Percentiles rank a stretch among this genome's conserved stretches.
These are phyloP conservation scores for Scarus forsteni DNA, from an alignment of 2,797 vertebrate species.

Conservation along the genomic window DNA sequence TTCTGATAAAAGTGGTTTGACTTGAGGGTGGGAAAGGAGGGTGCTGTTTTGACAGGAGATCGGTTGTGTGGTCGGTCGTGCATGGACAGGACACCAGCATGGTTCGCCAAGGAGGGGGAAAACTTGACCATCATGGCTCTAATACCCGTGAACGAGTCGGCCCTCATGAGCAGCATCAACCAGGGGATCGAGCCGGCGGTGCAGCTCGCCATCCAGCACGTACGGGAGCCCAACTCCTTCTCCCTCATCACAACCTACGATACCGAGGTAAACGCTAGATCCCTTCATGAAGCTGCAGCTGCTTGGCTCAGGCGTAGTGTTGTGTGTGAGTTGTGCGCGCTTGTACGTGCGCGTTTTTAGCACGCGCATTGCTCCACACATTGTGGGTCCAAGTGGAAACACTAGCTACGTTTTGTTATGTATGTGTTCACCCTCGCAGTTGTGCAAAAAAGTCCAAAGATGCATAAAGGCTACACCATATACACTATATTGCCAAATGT, in stretches of 20 bases:
- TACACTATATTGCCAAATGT: too few species aligned
- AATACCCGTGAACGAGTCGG: constrained; percentile 90
- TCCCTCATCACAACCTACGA: constrained; percentile 90
- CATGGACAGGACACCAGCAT: constrained; percentile 86
- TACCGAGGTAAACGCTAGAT: constrained; percentile 83
- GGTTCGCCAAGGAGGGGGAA: constrained; percentile 83
- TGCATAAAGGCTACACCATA: too few species aligned
- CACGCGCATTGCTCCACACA: constrained; percentile 51
- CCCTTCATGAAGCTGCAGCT: constrained; percentile 29
- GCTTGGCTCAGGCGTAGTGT: constrained; percentile 21
- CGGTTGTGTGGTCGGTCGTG: constrained; percentile 80
- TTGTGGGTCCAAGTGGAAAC: constrained; percentile 64
- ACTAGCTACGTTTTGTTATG: constrained; percentile 38
- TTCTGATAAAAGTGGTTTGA: constrained; percentile 29
- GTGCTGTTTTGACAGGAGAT: constrained; percentile 62
- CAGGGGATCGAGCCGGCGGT: constrained; percentile 88
- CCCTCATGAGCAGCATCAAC: constrained; percentile 88
- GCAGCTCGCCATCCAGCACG: constrained; percentile 87
- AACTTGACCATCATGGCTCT: constrained; percentile 89
- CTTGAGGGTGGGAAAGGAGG: constrained; percentile 47
- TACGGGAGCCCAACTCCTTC: constrained; percentile 85
- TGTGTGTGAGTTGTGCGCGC: constrained; percentile 18
- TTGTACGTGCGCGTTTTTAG: not conserved
- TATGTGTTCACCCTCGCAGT: constrained; percentile 45
- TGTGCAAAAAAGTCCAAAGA: too few species aligned